Evolutionary conservation across 2,888 invertebrate species (phyloP).

Genomic region (Zonitis immaculata): DNA sequence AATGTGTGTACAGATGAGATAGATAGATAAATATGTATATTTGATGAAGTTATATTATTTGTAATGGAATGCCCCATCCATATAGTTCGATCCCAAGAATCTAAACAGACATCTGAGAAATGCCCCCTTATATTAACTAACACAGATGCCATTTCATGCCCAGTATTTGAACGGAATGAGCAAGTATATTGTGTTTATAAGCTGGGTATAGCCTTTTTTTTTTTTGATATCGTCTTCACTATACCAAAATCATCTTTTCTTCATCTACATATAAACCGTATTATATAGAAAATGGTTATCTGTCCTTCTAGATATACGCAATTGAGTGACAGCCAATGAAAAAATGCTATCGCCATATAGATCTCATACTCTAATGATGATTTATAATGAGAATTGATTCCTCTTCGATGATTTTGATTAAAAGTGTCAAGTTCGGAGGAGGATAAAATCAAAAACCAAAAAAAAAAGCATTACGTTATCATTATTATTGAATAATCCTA

Average conservation of each 20-base stretch:
- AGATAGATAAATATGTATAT: too few species aligned
- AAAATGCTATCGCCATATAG: conserved; percentile 35
- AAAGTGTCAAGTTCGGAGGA: too few species aligned
- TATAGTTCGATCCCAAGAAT: neutral
- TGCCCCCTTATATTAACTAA: neutral
- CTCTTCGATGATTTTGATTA: neutral
- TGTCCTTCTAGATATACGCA: conserved; percentile 25
- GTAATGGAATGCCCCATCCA: neutral
- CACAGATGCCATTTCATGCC: neutral
- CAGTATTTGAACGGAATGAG: neutral
- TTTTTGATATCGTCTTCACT: neutral
- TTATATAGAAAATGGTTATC: neutral
- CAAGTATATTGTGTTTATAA: neutral
- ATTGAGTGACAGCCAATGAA: conserved; percentile 39
- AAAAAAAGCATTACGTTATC: too few species aligned
- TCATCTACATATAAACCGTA: neutral
- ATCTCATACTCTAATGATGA: conserved; percentile 30
- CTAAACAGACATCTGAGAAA: neutral
- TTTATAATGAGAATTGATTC: conserved; percentile 26
- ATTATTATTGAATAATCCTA: too few species aligned
- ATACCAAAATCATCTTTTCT: neutral
- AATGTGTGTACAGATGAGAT: neutral
- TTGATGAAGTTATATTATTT: neutral
- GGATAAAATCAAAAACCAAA: too few species aligned
- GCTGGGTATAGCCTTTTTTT: neutral